These are phyloP conservation scores for Oxygymnocypris stewartii DNA, from an alignment of 2,113 vertebrate genomes.

Conservation along the genomic window DNA sequence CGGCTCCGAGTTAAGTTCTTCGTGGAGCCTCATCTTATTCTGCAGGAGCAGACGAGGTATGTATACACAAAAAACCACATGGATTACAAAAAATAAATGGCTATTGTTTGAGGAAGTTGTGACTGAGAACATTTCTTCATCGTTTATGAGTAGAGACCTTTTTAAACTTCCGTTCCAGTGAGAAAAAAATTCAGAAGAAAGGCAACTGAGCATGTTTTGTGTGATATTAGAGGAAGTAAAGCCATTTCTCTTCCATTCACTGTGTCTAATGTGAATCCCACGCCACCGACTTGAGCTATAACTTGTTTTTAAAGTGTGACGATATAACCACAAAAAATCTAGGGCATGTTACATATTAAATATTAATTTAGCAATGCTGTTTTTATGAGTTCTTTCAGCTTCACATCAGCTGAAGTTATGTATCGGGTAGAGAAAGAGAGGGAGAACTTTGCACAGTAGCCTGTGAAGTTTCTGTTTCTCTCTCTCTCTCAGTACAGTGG, in stretches of 20 bases:
- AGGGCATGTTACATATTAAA: constrained; percentile 35
- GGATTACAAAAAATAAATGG: no score
- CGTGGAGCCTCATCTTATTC: constrained; percentile 96
- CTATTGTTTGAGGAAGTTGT: background rate
- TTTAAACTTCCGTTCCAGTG: background rate
- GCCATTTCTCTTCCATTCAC: background rate
- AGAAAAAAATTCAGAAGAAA: background rate
- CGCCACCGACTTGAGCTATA: background rate
- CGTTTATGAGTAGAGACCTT: background rate
- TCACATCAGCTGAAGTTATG: constrained; percentile 22
- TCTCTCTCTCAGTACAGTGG: background rate
- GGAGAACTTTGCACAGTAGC: constrained; percentile 3
- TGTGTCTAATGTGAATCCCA: background rate
- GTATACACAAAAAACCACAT: no score
- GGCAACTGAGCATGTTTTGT: background rate
- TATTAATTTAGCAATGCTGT: constrained; percentile 16
- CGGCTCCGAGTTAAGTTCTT: constrained; percentile 96
- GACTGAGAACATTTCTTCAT: background rate
- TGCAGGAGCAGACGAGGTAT: constrained; percentile 97
- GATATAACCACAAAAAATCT: constrained; percentile 23
- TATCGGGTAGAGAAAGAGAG: background rate
- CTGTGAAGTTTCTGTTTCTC: background rate
- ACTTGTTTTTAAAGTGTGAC: background rate
- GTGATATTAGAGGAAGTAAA: background rate
- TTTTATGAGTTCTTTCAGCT: constrained; percentile 10